phyloP scores from a whole-genome alignment of 2,113 vertebrate genomes.

The Nibea albiflora region DNA sequence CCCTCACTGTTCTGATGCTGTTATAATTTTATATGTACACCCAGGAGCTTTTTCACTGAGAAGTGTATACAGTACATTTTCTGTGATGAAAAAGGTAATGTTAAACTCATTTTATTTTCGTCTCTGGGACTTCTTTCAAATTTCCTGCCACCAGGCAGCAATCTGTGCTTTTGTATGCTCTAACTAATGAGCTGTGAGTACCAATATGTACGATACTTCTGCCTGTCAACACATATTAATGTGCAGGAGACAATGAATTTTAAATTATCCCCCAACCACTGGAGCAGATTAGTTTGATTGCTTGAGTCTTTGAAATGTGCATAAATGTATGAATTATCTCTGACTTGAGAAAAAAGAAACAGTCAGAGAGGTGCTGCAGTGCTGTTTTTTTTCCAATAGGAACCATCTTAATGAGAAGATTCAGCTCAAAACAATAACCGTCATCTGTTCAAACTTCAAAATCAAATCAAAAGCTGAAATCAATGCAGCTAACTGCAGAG shows the following conservation, averaged over 20 bases:
- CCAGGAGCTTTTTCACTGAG: not conserved
- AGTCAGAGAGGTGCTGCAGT: not conserved
- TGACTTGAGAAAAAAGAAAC: not conserved
- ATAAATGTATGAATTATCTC: constrained; percentile 37
- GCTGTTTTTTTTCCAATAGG: not conserved
- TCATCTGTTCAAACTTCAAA: not conserved
- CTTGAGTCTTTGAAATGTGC: constrained; percentile 13
- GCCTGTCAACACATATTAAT: constrained; percentile 40
- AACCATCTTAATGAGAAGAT: not conserved
- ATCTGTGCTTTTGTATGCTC: not conserved
- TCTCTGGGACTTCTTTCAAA: not conserved
- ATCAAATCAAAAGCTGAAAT: constrained; percentile 13
- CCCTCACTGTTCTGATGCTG: not conserved
- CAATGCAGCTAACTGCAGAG: not conserved
- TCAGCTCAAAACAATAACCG: not conserved
- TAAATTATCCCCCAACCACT: constrained; percentile 13
- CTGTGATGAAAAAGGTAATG: not conserved
- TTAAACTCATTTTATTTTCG: not conserved
- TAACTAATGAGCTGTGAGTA: constrained; percentile 18
- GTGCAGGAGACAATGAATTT: constrained; percentile 39
- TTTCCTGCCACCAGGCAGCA: not conserved
- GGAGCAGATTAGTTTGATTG: constrained; percentile 15
- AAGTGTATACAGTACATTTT: not conserved
- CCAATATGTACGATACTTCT: not conserved
- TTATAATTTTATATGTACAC: not conserved